Percentiles rank a stretch among this genome's conserved stretches.
phyloP scores from a whole-genome alignment of 1,140 invertebrate genomes.

The Teleopsis dalmanni region DNA sequence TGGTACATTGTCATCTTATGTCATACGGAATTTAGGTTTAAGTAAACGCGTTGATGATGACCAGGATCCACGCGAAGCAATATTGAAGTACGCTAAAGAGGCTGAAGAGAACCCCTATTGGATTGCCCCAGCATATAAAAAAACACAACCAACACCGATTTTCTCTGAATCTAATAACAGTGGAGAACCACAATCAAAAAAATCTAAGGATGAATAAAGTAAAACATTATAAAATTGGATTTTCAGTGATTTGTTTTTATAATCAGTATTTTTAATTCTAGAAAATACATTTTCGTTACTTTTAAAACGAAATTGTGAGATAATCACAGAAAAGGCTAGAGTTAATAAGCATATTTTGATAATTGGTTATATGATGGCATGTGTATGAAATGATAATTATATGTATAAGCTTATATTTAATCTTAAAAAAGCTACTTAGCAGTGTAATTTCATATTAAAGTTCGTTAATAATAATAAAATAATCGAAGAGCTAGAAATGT shows the following conservation, averaged over 20 bases:
- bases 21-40: constrained; percentile 89
- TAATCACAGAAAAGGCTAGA: no score
- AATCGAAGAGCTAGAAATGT: no score
- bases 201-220: constrained; percentile 11
- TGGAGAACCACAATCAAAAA: constrained; percentile 19
- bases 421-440: no score
- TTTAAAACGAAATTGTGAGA: no score
- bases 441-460: no score
- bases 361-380: no score
- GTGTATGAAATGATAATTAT: no score
- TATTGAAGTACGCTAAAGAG: constrained; percentile 94
- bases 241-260: neutral
- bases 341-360: no score
- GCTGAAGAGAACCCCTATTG: constrained; percentile 96
- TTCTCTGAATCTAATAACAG: constrained; percentile 45
- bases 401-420: no score
- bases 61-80: constrained; percentile 93
- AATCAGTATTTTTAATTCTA: no score
- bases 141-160: constrained; percentile 73
- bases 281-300: no score
- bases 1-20: constrained; percentile 93
- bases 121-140: constrained; percentile 85
- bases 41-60: constrained; percentile 92
- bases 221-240: neutral
- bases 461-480: no score